Base-by-base conservation (phyloP, 2,797 vertebrate species). In the Peromyscus nudipes region DNA sequence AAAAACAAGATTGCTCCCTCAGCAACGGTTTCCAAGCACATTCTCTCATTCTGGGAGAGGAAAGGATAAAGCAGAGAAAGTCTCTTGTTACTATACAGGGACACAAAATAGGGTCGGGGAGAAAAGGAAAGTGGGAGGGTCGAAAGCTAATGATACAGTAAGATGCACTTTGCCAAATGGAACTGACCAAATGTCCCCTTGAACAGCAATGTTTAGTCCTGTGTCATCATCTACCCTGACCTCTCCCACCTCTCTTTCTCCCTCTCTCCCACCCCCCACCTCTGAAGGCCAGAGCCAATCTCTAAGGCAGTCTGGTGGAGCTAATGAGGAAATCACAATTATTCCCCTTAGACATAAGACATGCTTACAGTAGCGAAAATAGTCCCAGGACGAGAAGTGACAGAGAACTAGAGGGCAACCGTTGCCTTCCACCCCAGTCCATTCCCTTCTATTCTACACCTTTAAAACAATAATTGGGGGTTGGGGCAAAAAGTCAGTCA, bases 1-100 rank as follows among this genome's bases (percentile, higher is more conserved):
- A 96, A 98, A 98, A 97, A 96, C 96, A 98, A 96, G 96, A 97
- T 96, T 97, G 97, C 96, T 98, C 94, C 97, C 97, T 94, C 81
- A 11, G 97, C 95, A 97, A 98, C 97, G 95, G 97, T 98, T 97
- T 97, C 98, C 84, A 97, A 97, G 97, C 91, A 94, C 86, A 96
- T 91, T 90, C 87, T 62, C 94, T 96, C 90, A 46, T 94, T 94
- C 87, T 62, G 85, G 46, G 93, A 97, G 92, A 96, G 40, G 31
- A 67, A 84, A 93, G 73, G 69, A 84, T 83, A 90, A 87, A 71
- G 80, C 86, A 92, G 37, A 93, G 89, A 75, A 81, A 97, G 81
- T 6, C 46, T 92, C 67, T 82, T 92, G 93, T 92, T 91, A 94
- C 96, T 96, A 89, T 81, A 88, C 88, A 91, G 46, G 65, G 94